Evolutionary conservation across 2,888 invertebrate genomes (phyloP).

Genomic region (Bombylius discolor): DNA sequence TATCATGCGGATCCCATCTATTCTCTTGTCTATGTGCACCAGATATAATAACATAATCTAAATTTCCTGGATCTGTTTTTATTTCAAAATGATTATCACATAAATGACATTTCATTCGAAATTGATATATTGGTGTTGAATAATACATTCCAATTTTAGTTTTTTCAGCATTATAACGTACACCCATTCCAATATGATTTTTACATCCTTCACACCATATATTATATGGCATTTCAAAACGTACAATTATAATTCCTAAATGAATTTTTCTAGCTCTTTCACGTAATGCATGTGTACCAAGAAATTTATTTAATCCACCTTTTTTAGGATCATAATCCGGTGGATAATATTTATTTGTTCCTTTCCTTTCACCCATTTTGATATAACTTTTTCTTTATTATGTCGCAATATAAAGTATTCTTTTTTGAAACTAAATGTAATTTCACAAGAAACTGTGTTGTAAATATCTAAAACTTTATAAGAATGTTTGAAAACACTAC

Average conservation of each 20-base stretch:
- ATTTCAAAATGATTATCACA: conserved; percentile 95
- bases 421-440: no score
- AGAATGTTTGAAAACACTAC: no score
- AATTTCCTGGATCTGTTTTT: conserved; percentile 94
- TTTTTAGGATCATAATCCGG: conserved; percentile 95
- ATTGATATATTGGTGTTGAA: conserved; percentile 93
- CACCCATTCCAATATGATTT: conserved; percentile 99
- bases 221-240: conserved; percentile 99
- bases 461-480: no score
- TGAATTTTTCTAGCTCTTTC: conserved; percentile 93
- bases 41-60: conserved; percentile 90
- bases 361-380: conserved; percentile 94
- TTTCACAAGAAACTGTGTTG: no score
- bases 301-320: conserved; percentile 88
- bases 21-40: conserved; percentile 95
- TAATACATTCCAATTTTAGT: conserved; percentile 95
- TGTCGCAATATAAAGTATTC: no score
- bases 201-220: conserved; percentile 99
- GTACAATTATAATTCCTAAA: conserved; percentile 64
- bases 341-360: conserved; percentile 95
- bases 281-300: conserved; percentile 86
- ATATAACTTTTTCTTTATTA: no score
- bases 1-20: conserved; percentile 93
- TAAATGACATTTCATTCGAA: conserved; percentile 97
- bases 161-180: conserved; percentile 91